Evolutionary conservation across 2,888 invertebrate species (phyloP).

Genomic region (Parnassius glacialis): DNA sequence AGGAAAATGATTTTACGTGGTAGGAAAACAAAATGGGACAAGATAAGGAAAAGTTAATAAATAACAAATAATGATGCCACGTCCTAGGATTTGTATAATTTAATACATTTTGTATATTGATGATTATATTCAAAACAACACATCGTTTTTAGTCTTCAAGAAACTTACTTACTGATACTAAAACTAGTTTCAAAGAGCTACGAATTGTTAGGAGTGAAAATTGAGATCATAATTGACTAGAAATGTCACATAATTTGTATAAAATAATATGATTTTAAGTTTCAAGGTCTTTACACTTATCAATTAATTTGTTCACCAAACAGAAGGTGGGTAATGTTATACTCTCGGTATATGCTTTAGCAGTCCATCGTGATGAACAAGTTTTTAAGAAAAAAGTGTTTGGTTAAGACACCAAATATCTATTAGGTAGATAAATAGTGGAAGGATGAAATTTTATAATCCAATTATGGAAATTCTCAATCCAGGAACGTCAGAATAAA

Average conservation of each 20-base stretch:
- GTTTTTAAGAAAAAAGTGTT: no score
- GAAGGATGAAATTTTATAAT: no score
- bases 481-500: no score
- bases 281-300: no score
- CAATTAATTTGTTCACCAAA: no score
- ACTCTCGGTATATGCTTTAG: no score
- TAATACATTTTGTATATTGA: constrained; percentile 50
- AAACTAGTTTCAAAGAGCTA: constrained; percentile 34
- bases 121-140: constrained; percentile 61
- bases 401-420: no score
- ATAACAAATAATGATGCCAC: constrained; percentile 61
- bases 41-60: constrained; percentile 33
- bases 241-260: constrained; percentile 3
- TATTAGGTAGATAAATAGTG: no score
- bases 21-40: background rate
- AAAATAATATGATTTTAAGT: no score
- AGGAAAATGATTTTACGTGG: background rate
- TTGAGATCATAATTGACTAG: constrained; percentile 25
- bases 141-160: constrained; percentile 46
- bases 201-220: constrained; percentile 27
- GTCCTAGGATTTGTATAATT: constrained; percentile 64
- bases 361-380: no score
- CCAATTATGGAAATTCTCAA: no score
- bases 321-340: no score
- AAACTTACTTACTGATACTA: constrained; percentile 43